A percentile compares a stretch with the other conserved stretches of the same genome.
phyloP scores from a whole-genome alignment of 2,797 vertebrate genomes.

The Mus caroli region DNA sequence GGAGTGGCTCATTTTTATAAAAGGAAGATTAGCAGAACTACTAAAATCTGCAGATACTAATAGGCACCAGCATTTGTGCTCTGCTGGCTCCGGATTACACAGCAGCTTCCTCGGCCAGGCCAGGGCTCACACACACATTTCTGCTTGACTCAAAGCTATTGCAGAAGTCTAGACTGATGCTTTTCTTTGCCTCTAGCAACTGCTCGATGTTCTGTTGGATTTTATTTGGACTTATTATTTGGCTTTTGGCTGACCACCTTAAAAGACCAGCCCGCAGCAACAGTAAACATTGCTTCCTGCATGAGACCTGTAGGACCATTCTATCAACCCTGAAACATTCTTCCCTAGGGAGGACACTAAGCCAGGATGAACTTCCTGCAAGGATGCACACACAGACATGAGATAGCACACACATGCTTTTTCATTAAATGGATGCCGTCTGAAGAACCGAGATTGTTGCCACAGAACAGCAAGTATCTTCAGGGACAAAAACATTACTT shows the following conservation, averaged over 20 bases:
- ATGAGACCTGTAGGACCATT: slow-evolving; percentile 25
- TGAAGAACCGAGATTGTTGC: slow-evolving; percentile 54
- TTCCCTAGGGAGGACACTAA: slow-evolving; percentile 67
- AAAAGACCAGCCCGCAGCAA: slow-evolving; percentile 79
- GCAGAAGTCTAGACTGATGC: slow-evolving; percentile 78
- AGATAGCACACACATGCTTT: neutral
- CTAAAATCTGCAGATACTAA: slow-evolving; percentile 85
- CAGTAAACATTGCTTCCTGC: slow-evolving; percentile 36
- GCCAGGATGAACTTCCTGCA: neutral
- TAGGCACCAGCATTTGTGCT: slow-evolving; percentile 86
- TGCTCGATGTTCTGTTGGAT: slow-evolving; percentile 77
- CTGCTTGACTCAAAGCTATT: slow-evolving; percentile 80
- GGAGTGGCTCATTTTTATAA: slow-evolving; percentile 63
- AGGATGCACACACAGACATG: slow-evolving; percentile 38
- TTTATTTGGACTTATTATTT: slow-evolving; percentile 84
- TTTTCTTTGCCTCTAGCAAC: slow-evolving; percentile 83
- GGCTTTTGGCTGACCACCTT: slow-evolving; percentile 78
- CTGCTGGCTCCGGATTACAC: slow-evolving; percentile 81
- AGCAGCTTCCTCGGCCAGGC: slow-evolving; percentile 77
- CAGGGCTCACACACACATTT: slow-evolving; percentile 61
- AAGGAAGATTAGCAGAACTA: slow-evolving; percentile 39
- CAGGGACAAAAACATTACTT: slow-evolving; percentile 65
- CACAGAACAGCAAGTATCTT: slow-evolving; percentile 70
- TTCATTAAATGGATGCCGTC: neutral
- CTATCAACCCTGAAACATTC: slow-evolving; percentile 62